Evolutionary conservation across 1,140 invertebrate genomes (phyloP), one percentile per base, ranked within the genome.

Genomic region (Tachypleus tridentatus): DNA sequence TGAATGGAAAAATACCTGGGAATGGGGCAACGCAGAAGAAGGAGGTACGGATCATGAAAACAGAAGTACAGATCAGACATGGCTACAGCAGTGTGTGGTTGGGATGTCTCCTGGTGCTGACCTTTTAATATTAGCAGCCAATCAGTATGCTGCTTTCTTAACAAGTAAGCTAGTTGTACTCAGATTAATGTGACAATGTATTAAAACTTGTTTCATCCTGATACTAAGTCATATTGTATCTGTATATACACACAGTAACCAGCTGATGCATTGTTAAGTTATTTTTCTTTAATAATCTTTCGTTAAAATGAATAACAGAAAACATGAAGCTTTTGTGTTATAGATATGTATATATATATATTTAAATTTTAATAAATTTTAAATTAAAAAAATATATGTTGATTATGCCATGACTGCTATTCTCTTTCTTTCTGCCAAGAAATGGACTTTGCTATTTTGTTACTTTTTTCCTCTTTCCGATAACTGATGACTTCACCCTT

Each of bases 61-160:
- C 6, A 70, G 58, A 60, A 58, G 62, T 11, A 63, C 50, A 50
- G 64, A 67, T 47, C 68, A 71, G 49, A 73, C 74, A 58, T 91
- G 88, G 88, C 74, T 91, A n/a, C 83, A 86, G 69, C 80, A 83
- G 51, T 84, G 86, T 72, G 74, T 82, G 60, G 76, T 88, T 60
- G 84, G 86, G n/a, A 72, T 87, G n/a, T 88, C 86, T 49, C 85
- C 85, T 48, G 84, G 84, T 63, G 83, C 83, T 57, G 88, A 89
- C 73, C 70, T 88, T 52, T 75, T 91, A 64, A 85, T 82, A 7
- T 75, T 91, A 62, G 86, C 84, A 1, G 80, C 83, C 72, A 81
- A 81, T 57, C 82, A 83, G 67, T 82, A 82, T 71, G 75, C 87
- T 68, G 83, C 85, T 53, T 78, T 88, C 64, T 76, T 89, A 4